A percentile compares a stretch with the other conserved stretches of the same genome.
These are phyloP conservation scores for Hoplias malabaricus DNA, from an alignment of 2,113 vertebrate genomes.

Conservation along the genomic window DNA sequence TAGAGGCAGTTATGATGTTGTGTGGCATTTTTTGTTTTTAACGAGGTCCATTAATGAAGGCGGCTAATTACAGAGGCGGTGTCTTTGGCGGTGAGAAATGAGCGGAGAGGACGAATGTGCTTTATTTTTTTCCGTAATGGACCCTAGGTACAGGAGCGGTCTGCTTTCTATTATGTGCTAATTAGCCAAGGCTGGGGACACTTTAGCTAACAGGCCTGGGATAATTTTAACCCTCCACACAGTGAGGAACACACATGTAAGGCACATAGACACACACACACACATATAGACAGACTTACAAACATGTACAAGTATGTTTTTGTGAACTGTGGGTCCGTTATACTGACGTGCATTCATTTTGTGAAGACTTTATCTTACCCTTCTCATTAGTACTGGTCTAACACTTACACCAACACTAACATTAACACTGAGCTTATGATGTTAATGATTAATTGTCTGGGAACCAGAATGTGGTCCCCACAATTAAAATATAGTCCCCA, in stretches of 20 bases:
- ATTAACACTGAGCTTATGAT: no score
- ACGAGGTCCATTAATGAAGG: slow-evolving; percentile 62
- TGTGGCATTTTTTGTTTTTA: slow-evolving; percentile 52
- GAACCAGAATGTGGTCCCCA: no score
- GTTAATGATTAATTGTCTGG: no score
- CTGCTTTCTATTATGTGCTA: slow-evolving; percentile 72
- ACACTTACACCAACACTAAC: no score
- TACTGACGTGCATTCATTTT: no score
- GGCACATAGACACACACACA: background rate
- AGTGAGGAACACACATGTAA: slow-evolving; percentile 47
- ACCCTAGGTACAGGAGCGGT: slow-evolving; percentile 59
- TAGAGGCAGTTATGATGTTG: background rate
- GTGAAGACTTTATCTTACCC: no score
- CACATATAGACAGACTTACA: background rate
- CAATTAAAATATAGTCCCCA: no score
- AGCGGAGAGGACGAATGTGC: slow-evolving; percentile 57
- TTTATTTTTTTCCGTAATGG: slow-evolving; percentile 68
- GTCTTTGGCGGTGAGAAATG: slow-evolving; percentile 62
- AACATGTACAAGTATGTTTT: no score
- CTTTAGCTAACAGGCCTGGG: slow-evolving; percentile 69
- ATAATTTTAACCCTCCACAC: slow-evolving; percentile 67
- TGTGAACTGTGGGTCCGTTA: no score
- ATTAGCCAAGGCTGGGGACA: slow-evolving; percentile 70
- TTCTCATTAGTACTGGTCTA: no score
- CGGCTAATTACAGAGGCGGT: slow-evolving; percentile 61